phyloP scores from a whole-genome alignment of 2,113 vertebrate genomes.

The Manacus vitellinus region DNA sequence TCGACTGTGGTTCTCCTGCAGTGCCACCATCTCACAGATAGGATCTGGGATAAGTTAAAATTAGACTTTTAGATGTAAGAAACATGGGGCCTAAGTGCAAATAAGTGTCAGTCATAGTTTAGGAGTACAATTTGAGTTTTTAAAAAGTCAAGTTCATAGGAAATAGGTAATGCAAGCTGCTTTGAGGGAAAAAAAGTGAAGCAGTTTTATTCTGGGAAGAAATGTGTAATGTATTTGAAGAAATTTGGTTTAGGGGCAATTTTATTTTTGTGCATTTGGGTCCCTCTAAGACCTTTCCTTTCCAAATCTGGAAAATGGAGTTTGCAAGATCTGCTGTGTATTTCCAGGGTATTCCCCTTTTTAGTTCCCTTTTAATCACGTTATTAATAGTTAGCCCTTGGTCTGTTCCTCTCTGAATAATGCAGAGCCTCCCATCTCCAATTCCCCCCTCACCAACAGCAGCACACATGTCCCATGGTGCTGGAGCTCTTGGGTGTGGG shows the following conservation, averaged over 20 bases:
- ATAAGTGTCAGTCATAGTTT: neutral
- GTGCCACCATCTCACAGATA: neutral
- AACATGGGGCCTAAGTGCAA: neutral
- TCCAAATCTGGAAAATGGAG: neutral
- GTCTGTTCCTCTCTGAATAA: neutral
- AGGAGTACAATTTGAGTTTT: neutral
- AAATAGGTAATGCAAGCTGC: neutral
- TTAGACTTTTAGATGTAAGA: neutral
- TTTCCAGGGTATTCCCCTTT: neutral
- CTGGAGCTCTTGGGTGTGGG: neutral
- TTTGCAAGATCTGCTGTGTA: neutral
- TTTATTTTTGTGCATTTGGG: neutral
- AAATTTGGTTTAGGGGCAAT: neutral
- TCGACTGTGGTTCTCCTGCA: neutral
- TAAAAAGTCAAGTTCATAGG: neutral
- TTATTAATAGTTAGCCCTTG: neutral
- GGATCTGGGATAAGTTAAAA: neutral
- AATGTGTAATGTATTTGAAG: neutral
- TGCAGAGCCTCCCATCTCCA: neutral
- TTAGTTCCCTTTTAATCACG: neutral
- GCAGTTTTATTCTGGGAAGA: neutral
- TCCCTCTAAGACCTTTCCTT: neutral
- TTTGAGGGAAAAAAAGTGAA: neutral
- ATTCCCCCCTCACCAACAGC: neutral
- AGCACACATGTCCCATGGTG: neutral